Evolutionary conservation across 2,113 vertebrate genomes (phyloP), one percentile per base, ranked within the genome.

Genomic region (Anoplopoma fimbria): DNA sequence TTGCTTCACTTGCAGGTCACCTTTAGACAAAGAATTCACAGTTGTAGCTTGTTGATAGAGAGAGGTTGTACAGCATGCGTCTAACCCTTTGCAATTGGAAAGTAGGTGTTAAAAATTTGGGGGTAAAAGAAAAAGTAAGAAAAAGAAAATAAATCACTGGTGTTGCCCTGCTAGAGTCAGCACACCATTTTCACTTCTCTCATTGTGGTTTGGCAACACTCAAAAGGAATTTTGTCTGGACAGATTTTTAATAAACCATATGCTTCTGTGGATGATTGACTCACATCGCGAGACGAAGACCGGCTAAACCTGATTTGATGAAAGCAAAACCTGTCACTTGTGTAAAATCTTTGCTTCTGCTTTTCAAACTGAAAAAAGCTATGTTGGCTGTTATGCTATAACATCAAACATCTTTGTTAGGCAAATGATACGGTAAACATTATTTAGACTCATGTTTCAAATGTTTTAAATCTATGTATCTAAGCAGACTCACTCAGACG

Each of bases 171-270:
- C n/a, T 9, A n/a, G 23, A 67, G 34, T 72, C 31, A 61, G 38
- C 21, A 14, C 25, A 38, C 58, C 74, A 25, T 82, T 82, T 82
- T 80, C 65, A 79, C 69, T 75, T 78, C 55, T 36, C 53, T 67
- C 33, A 4, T 45, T 90, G 73, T 42, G 79, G 82, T 69, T 65
- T 85, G 75, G 82, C n/a, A 19, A 83, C 10, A 72, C 25, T 36
- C 31, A 7, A 75, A 34, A 58, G 73, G 71, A 12, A 1, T 83
- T 84, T 79, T 86, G 29, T 74, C 65, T 75, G 70, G 83, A 78
- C 73, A 25, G 51, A 80, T 77, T 69, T 79, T 23, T 23, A 69
- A 45, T 49, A 49, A 77, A 25, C 36, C 21, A 14, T 13, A 47
- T 21, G 55, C 40, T 40, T 8, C 36, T 8, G 69, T n/a, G 36